A percentile compares a stretch with the other conserved stretches of the same genome.
Evolutionary conservation across 2,888 invertebrate species (phyloP).

Genomic region (Bimastos eiseni): DNA sequence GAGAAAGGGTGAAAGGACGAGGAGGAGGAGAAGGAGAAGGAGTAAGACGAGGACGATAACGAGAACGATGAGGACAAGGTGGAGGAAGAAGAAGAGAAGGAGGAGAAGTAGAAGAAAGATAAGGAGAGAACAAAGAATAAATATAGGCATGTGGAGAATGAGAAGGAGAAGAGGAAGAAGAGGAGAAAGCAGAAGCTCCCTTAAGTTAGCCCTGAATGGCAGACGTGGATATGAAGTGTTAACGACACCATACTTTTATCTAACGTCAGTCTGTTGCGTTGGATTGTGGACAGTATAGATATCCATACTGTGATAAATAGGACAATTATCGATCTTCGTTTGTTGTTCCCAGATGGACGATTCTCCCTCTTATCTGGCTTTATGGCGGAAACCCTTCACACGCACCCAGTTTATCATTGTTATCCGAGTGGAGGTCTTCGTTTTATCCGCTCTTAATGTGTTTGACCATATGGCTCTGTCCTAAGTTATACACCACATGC

Average conservation of each 20-base stretch:
- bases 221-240: too few species aligned
- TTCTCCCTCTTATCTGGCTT: neutral
- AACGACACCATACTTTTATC: neutral
- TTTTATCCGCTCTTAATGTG: neutral
- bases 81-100: too few species aligned
- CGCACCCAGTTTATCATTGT: neutral
- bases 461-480: neutral
- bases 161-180: too few species aligned
- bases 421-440: neutral
- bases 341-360: neutral
- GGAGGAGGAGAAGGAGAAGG: too few species aligned
- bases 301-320: neutral
- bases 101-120: too few species aligned
- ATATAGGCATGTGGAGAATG: too few species aligned
- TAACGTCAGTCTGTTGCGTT: neutral
- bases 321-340: neutral
- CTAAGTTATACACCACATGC: neutral
- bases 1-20: too few species aligned
- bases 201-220: too few species aligned
- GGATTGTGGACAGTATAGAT: neutral
- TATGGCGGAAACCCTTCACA: slow-evolving; percentile 2
- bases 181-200: too few species aligned
- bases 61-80: too few species aligned
- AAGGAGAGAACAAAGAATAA: too few species aligned
- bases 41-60: too few species aligned